Evolutionary conservation across 2,797 vertebrate genomes (phyloP).

Genomic region (Tiaroga cobitis): DNA sequence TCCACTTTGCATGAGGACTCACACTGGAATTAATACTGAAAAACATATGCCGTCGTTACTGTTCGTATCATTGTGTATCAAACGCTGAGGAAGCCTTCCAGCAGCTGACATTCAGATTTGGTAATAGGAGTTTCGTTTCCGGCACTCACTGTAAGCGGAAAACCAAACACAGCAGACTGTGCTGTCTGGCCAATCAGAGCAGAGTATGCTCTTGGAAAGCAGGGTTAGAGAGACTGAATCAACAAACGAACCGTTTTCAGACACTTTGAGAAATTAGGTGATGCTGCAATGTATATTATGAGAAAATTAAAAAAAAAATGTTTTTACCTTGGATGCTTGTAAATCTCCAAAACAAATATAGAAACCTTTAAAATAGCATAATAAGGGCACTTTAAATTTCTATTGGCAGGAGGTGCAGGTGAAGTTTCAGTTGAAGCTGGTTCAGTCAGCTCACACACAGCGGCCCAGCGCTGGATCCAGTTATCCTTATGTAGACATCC

Average conservation of each 20-base stretch:
- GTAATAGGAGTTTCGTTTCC: neutral
- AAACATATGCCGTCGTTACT: too few relatives aligned
- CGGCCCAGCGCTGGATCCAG: slow-evolving; percentile 84
- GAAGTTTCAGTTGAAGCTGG: slow-evolving; percentile 86
- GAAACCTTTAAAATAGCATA: neutral
- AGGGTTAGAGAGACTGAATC: neutral
- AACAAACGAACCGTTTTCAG: neutral
- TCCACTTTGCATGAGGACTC: too few relatives aligned
- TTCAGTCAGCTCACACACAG: slow-evolving; percentile 91
- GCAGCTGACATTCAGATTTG: too few relatives aligned
- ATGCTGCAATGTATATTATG: neutral
- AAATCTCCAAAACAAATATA: neutral
- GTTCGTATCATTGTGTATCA: too few relatives aligned
- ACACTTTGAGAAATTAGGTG: neutral
- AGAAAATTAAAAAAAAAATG: neutral
- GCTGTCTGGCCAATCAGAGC: neutral
- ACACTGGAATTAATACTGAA: too few relatives aligned
- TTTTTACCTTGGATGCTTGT: neutral
- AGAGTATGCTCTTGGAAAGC: neutral
- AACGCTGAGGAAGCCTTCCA: too few relatives aligned
- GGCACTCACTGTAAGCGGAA: neutral
- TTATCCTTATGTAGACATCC: slow-evolving; percentile 92
- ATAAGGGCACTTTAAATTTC: neutral
- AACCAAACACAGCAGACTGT: neutral
- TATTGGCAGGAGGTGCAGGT: slow-evolving; percentile 82